Percentiles rank a stretch among this genome's conserved stretches.
These are phyloP conservation scores for Chaetorhynchus papuensis DNA, from an alignment of 2,113 vertebrate species.

Conservation along the genomic window DNA sequence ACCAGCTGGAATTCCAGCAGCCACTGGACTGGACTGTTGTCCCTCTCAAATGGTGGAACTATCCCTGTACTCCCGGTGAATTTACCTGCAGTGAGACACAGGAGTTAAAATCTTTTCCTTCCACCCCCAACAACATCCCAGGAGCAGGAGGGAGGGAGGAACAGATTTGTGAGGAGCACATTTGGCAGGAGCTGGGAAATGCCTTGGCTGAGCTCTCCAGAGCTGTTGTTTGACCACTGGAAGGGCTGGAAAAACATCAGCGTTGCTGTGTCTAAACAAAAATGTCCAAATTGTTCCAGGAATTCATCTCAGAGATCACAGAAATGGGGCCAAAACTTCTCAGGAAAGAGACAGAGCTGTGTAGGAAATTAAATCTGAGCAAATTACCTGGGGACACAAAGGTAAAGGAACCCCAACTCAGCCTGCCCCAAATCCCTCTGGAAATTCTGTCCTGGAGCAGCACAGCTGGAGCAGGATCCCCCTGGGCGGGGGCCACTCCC, in stretches of 20 bases:
- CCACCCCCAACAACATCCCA: not conserved
- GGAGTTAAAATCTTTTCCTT: not conserved
- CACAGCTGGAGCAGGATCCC: not conserved
- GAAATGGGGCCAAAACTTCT: not conserved
- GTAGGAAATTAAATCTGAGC: not conserved
- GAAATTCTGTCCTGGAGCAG: not conserved
- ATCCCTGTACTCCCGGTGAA: accelerated
- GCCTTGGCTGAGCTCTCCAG: not conserved
- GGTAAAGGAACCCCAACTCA: not conserved
- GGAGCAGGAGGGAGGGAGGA: not conserved
- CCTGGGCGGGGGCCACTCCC: not conserved
- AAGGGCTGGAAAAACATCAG: not conserved
- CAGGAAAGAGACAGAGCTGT: not conserved
- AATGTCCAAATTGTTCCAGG: conserved; percentile 1
- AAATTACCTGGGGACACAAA: not conserved
- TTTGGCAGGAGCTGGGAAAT: conserved; percentile 6
- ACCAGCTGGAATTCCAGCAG: not conserved
- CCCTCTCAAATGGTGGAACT: not conserved
- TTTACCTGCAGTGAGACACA: not conserved
- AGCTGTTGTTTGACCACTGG: not conserved
- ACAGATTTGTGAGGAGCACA: not conserved
- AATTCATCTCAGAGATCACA: not conserved
- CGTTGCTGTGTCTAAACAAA: not conserved
- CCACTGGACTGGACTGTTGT: not conserved
- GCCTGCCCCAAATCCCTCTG: not conserved